Conservation (phyloP, 2,888 invertebrate genomes). For the Idaea biselata region DNA sequence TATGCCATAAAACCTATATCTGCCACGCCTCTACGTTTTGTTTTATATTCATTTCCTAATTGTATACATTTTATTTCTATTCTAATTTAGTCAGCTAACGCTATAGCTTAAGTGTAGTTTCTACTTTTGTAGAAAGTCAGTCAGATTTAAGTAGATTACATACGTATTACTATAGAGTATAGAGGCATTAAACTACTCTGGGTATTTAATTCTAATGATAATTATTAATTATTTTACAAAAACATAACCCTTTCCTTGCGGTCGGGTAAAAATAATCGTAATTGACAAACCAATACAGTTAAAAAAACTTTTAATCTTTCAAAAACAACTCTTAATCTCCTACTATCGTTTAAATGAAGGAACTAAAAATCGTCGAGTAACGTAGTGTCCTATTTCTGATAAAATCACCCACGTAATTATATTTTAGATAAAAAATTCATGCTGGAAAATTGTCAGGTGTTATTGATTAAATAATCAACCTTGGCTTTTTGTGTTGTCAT, state of each 20-base stretch:
- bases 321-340: not conserved
- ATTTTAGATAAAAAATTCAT: conserved; percentile 20
- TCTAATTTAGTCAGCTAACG: too few relatives aligned
- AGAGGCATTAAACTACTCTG: too few relatives aligned
- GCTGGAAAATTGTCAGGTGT: conserved; percentile 10
- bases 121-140: too few relatives aligned
- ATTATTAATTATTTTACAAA: not conserved
- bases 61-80: too few relatives aligned
- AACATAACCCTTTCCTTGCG: too few relatives aligned
- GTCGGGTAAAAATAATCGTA: not conserved
- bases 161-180: too few relatives aligned
- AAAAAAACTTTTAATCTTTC: not conserved
- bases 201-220: too few relatives aligned
- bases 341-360: not conserved
- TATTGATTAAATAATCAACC: conserved; percentile 8
- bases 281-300: not conserved
- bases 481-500: conserved; percentile 6
- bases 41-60: too few relatives aligned
- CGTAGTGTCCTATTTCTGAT: conserved; percentile 2
- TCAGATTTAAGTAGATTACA: too few relatives aligned
- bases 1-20: too few relatives aligned
- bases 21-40: too few relatives aligned
- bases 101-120: too few relatives aligned
- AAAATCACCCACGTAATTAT: conserved; percentile 3
- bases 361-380: not conserved